phyloP scores from a whole-genome alignment of 1,140 invertebrate genomes.

The Physella acuta region DNA sequence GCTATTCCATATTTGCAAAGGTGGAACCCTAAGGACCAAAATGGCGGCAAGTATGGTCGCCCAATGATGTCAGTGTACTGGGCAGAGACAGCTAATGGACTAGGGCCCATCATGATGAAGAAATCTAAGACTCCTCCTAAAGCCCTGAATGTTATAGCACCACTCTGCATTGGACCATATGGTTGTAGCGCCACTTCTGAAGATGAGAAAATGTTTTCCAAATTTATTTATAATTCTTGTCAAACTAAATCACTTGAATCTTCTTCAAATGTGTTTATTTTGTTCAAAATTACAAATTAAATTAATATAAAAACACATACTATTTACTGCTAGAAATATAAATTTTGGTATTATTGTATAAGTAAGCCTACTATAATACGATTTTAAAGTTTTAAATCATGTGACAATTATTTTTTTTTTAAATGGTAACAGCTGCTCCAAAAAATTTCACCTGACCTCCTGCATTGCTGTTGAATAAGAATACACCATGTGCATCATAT shows the following conservation, averaged over 20 bases:
- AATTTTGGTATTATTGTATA: too few species aligned
- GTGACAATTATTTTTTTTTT: too few species aligned
- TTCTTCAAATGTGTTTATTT: neutral
- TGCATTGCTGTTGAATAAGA: conserved; percentile 63
- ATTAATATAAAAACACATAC: neutral
- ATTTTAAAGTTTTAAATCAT: too few species aligned
- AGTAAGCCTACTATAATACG: too few species aligned
- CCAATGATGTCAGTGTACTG: conserved; percentile 74
- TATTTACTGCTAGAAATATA: neutral
- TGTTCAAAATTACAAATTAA: neutral
- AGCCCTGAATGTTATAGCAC: neutral
- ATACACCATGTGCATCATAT: conserved; percentile 61
- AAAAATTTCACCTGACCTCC: too few species aligned
- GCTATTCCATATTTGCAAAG: conserved; percentile 70
- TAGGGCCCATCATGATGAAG: conserved; percentile 48
- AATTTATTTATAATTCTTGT: neutral
- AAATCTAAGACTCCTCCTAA: conserved; percentile 40
- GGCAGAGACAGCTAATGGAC: conserved; percentile 72
- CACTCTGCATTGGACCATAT: neutral
- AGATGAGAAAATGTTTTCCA: too few species aligned
- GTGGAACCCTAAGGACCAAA: conserved; percentile 86
- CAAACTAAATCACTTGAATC: neutral
- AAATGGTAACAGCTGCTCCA: too few species aligned
- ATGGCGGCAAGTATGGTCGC: conserved; percentile 80
- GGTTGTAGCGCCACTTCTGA: conserved; percentile 14